phyloP scores from a whole-genome alignment of 2,797 vertebrate species.

The Synanceia verrucosa region DNA sequence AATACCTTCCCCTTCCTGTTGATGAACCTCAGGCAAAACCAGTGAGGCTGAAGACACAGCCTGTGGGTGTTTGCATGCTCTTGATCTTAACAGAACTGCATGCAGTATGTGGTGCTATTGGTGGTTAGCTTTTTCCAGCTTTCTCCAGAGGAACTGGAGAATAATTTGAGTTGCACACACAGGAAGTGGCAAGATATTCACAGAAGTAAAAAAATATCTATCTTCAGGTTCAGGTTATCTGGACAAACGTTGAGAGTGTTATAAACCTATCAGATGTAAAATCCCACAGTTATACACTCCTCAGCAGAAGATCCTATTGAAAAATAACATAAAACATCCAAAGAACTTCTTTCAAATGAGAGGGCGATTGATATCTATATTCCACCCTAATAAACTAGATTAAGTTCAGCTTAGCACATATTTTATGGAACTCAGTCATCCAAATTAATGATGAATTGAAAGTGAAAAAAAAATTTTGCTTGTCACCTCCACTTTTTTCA shows the following conservation, averaged over 20 bases:
- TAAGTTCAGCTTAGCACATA: too few species aligned
- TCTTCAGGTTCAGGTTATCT: neutral
- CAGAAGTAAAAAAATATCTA: neutral
- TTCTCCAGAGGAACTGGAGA: neutral
- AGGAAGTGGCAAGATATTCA: constrained; percentile 13
- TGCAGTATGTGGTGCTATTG: neutral
- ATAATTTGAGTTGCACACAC: constrained; percentile 43
- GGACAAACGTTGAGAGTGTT: neutral
- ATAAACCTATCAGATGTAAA: neutral
- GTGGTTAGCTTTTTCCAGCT: constrained; percentile 10
- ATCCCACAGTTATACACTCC: neutral
- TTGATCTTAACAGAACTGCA: constrained; percentile 33
- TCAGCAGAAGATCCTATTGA: neutral
- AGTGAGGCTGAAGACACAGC: constrained; percentile 33
- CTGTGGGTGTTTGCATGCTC: constrained; percentile 11
- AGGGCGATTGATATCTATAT: too few species aligned
- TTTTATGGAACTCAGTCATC: too few species aligned
- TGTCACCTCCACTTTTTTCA: too few species aligned
- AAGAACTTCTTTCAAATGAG: too few species aligned
- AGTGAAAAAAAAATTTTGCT: too few species aligned
- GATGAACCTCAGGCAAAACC: constrained; percentile 41
- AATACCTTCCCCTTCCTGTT: constrained; percentile 8
- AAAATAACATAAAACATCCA: too few species aligned
- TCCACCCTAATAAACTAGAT: too few species aligned
- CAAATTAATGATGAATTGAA: too few species aligned